Conservation (phyloP, 1,140 invertebrate species). For the Phymastichus coffea region DNA sequence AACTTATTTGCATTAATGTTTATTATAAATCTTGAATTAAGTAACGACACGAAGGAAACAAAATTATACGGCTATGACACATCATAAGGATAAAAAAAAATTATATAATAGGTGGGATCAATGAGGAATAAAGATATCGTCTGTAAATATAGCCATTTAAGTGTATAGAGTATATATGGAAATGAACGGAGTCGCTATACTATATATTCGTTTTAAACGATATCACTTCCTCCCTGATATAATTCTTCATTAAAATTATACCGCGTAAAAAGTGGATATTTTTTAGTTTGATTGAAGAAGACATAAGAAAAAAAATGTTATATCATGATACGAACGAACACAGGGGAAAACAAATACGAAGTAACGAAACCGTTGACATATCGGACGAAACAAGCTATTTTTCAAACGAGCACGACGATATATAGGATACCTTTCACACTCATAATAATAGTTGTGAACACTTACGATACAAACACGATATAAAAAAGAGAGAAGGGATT, state of each 20-base stretch:
- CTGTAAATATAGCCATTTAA: constrained; percentile 19
- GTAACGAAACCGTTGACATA: constrained; percentile 40
- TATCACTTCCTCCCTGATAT: not conserved
- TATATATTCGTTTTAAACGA: constrained; percentile 1
- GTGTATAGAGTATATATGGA: constrained; percentile 4
- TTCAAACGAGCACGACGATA: constrained; percentile 12
- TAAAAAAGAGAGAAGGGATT: not conserved
- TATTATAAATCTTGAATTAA: not conserved
- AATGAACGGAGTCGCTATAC: not conserved
- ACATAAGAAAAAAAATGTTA: not conserved
- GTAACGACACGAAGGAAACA: not conserved
- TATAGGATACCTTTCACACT: not conserved
- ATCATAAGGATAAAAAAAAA: constrained; percentile 49
- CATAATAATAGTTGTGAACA: not conserved
- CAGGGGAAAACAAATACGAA: constrained; percentile 28
- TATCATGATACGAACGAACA: constrained; percentile 15
- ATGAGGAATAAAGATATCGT: constrained; percentile 33
- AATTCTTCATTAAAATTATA: not conserved
- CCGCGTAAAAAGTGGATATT: not conserved
- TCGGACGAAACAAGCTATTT: constrained; percentile 42
- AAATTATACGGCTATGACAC: constrained; percentile 41
- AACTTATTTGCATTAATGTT: not conserved
- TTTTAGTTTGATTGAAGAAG: constrained; percentile 4
- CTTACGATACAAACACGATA: not conserved
- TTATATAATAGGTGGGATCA: constrained; percentile 51